These are phyloP conservation scores for Marmota flaviventris DNA, from an alignment of 2,113 vertebrate genomes.

Conservation along the genomic window DNA sequence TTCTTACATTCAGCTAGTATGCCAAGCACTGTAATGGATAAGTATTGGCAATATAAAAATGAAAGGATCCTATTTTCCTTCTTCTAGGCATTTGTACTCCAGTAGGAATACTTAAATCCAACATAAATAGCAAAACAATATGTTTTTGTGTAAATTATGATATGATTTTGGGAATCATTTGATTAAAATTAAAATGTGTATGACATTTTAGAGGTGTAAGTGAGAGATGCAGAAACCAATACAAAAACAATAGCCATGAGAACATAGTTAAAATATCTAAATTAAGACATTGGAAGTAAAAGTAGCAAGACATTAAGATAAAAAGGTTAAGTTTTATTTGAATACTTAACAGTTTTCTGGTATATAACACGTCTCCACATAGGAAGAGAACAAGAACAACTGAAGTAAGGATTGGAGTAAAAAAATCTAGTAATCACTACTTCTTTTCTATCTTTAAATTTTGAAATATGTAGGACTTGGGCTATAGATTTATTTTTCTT, in stretches of 20 bases:
- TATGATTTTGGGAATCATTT: not conserved
- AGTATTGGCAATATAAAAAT: not conserved
- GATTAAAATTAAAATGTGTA: not conserved
- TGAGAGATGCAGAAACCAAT: not conserved
- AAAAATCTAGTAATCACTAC: too few species aligned
- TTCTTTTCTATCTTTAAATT: too few species aligned
- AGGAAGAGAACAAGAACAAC: not conserved
- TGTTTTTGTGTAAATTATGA: not conserved
- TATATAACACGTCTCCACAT: not conserved
- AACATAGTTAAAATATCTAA: slow-evolving; percentile 14
- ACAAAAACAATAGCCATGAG: not conserved
- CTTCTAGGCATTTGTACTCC: not conserved
- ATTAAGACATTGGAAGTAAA: not conserved
- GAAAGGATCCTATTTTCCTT: not conserved
- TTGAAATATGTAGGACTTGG: too few species aligned
- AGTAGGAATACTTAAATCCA: not conserved
- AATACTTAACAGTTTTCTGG: not conserved
- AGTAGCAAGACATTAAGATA: not conserved
- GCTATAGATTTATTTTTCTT: too few species aligned
- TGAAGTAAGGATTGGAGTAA: not conserved
- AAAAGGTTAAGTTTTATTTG: not conserved
- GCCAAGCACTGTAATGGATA: not conserved
- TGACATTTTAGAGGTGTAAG: not conserved
- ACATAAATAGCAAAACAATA: not conserved
- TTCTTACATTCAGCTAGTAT: not conserved